phyloP scores from a whole-genome alignment of 2,113 vertebrate species.

The Leptodactylus fuscus region DNA sequence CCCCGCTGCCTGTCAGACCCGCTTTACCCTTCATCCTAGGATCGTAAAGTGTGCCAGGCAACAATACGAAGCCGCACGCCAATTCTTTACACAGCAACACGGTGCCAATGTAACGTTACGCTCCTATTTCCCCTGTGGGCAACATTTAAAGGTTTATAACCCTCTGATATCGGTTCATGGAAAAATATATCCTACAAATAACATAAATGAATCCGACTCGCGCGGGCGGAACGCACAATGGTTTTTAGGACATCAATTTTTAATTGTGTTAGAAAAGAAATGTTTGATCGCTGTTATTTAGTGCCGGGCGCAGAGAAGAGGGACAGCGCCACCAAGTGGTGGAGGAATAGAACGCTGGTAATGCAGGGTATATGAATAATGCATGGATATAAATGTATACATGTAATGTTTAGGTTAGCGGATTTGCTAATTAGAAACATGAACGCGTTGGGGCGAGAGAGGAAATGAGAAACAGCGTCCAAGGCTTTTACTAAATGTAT shows the following conservation, averaged over 20 bases:
- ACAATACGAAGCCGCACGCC: background rate
- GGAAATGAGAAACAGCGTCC: constrained; percentile 1
- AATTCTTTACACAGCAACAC: background rate
- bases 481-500: background rate
- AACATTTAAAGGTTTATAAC: background rate
- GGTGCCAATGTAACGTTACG: background rate
- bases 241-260: background rate
- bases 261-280: background rate
- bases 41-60: background rate
- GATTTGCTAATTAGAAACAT: constrained; percentile 29
- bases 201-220: background rate
- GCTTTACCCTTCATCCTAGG: background rate
- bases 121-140: background rate
- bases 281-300: background rate
- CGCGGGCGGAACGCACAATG: no score
- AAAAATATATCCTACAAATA: background rate
- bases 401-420: constrained; percentile 24
- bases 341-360: background rate
- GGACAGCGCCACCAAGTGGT: constrained; percentile 25
- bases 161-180: background rate
- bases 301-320: background rate
- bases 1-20: background rate
- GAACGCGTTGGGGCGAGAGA: background rate
- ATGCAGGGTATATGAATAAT: background rate
- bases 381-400: constrained; percentile 14